Base-by-base conservation (phyloP, 2,797 vertebrate genomes). In the Pipistrellus pygmaeus region DNA sequence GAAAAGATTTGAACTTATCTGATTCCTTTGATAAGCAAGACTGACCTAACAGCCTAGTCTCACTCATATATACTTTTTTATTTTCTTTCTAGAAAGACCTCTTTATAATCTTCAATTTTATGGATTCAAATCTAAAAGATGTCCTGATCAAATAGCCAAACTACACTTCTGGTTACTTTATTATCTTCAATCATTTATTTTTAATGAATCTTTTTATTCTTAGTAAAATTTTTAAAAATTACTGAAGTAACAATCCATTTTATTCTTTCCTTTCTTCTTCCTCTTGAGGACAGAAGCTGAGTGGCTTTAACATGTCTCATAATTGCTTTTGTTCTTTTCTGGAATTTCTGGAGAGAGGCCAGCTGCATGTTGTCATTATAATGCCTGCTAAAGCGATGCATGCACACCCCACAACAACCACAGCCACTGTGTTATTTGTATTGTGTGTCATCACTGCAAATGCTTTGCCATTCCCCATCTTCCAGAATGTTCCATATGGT, bases 261-360 rank as follows among this genome's bases (percentile, higher is more conserved):
- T 57, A 53, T 85, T 73, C 62, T 78, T 83, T 78, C 44, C 69
- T 69, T 77, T 57, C 48, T 71, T 86, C 51, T 83, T 23, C 48
- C 85, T 73, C 82, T 76, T 48, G 66, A 80, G n/a, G 60, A 64
- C 64, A 90, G 84, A 78, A 68, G 68, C 76, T 25, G n/a, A 78
- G 51, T 41, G 57, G 32, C 60, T 92, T 89, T 76, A 80, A 15
- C 55, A 21, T 48, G 48, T 66, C 77, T 94, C 71, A 57, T 82
- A 89, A 93, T 84, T 93, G 84, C 85, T 72, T 85, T 93, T 92
- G 87, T 82, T 91, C 85, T 85, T 94, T 88, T 78, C 91, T 92
- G 78, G 64, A 75, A 77, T 38, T 94, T 94, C 75, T 91, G 89
- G 89, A 93, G n/a, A 12, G 60, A 80, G 35, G 69, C 95, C 92